phyloP scores from a whole-genome alignment of 2,888 invertebrate species.

The Stramonita haemastoma region DNA sequence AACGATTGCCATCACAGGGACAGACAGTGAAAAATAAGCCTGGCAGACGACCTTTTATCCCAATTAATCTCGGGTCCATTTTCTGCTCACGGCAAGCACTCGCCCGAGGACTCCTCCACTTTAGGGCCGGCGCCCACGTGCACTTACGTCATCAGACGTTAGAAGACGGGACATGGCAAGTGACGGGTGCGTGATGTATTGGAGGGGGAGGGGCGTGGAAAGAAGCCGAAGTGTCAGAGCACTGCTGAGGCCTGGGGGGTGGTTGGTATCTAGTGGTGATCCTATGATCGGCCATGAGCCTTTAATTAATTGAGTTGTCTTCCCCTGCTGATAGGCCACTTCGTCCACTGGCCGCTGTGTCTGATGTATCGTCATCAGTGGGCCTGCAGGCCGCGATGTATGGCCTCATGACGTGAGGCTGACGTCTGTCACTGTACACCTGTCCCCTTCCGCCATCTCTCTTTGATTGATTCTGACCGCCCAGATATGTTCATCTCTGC shows the following conservation, averaged over 20 bases:
- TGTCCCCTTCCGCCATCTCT: too few relatives aligned
- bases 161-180: constrained; percentile 30
- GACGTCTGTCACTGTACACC: not conserved
- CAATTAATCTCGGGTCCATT: constrained; percentile 14
- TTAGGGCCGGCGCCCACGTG: constrained; percentile 15
- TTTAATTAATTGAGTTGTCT: constrained; percentile 36
- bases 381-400: not conserved
- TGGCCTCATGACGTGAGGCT: constrained; percentile 14
- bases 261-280: not conserved
- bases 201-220: not conserved
- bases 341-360: not conserved
- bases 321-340: not conserved
- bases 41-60: not conserved
- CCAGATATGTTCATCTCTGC: too few relatives aligned
- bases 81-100: not conserved
- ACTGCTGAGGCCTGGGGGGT: not conserved
- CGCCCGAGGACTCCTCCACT: not conserved
- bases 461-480: too few relatives aligned
- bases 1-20: not conserved
- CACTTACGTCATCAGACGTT: constrained; percentile 27
- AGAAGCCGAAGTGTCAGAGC: not conserved
- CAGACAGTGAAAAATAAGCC: constrained; percentile 22
- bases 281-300: constrained; percentile 35
- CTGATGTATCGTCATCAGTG: not conserved
- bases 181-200: constrained; percentile 36